These are phyloP conservation scores for Agrilus planipennis DNA, from an alignment of 1,140 invertebrate species.

Conservation along the genomic window DNA sequence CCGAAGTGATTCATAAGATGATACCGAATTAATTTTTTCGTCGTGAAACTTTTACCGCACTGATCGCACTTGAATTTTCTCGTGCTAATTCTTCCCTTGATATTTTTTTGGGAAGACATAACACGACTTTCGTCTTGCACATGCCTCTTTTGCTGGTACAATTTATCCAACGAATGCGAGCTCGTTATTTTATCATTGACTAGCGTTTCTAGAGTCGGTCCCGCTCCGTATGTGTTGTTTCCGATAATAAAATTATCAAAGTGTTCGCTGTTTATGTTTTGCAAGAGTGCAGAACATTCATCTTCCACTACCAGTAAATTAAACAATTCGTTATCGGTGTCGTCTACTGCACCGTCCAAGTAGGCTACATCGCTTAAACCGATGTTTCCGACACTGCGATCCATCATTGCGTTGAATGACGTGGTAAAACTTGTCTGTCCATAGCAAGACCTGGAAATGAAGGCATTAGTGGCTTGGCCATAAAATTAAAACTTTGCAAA, in stretches of 20 bases:
- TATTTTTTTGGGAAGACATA: background rate
- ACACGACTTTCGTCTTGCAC: background rate
- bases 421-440: too few species aligned
- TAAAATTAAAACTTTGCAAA: too few species aligned
- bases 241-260: constrained; percentile 14
- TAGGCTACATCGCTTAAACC: too few species aligned
- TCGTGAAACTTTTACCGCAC: constrained; percentile 47
- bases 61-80: constrained; percentile 15
- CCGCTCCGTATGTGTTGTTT: background rate
- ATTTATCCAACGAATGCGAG: background rate
- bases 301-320: constrained; percentile 9
- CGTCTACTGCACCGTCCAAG: constrained; percentile 8
- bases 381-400: too few species aligned
- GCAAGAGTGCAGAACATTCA: constrained; percentile 8
- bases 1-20: constrained; percentile 47
- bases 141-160: too few species aligned
- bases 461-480: too few species aligned
- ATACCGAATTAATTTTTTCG: constrained; percentile 39
- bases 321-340: constrained; percentile 7
- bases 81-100: background rate
- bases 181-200: background rate
- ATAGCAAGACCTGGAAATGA: too few species aligned
- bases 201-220: background rate
- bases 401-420: too few species aligned
- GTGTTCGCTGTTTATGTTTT: constrained; percentile 9